phyloP scores from a whole-genome alignment of 1,140 invertebrate species.

The Eriosoma lanigerum region DNA sequence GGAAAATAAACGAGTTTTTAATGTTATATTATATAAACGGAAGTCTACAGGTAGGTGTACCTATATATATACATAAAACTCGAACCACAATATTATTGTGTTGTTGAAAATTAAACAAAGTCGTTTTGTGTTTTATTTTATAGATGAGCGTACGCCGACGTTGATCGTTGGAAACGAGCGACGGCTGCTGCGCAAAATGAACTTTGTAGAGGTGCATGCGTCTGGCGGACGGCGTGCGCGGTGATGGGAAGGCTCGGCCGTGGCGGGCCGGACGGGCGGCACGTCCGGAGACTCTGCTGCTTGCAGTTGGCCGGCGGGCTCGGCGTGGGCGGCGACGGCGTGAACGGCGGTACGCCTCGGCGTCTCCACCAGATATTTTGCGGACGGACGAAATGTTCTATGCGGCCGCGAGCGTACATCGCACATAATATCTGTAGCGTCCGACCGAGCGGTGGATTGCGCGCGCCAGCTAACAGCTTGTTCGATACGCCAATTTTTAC shows the following conservation, averaged over 20 bases:
- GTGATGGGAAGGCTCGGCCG: not conserved
- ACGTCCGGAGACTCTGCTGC: slow-evolving; percentile 1
- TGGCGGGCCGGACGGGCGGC: slow-evolving; percentile 16
- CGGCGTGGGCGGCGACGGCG: slow-evolving; percentile 41
- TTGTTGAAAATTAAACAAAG: too few relatives aligned
- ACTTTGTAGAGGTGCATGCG: not conserved
- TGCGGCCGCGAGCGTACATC: not conserved
- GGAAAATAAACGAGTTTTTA: too few relatives aligned
- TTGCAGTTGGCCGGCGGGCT: slow-evolving; percentile 39
- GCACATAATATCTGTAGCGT: not conserved
- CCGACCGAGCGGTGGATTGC: too few relatives aligned
- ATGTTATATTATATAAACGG: too few relatives aligned
- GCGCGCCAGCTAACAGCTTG: not conserved
- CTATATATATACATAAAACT: too few relatives aligned
- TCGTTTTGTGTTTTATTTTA: too few relatives aligned
- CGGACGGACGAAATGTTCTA: slow-evolving; percentile 10
- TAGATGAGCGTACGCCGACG: too few relatives aligned
- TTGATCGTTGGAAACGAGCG: too few relatives aligned
- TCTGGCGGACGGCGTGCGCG: not conserved
- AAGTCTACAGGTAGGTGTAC: too few relatives aligned
- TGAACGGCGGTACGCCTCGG: slow-evolving; percentile 30
- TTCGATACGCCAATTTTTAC: too few relatives aligned
- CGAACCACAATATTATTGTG: too few relatives aligned
- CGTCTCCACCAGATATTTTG: not conserved
- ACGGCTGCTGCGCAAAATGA: not conserved